phyloP scores from a whole-genome alignment of 1,140 invertebrate genomes.

The Dinoponera quadriceps region DNA sequence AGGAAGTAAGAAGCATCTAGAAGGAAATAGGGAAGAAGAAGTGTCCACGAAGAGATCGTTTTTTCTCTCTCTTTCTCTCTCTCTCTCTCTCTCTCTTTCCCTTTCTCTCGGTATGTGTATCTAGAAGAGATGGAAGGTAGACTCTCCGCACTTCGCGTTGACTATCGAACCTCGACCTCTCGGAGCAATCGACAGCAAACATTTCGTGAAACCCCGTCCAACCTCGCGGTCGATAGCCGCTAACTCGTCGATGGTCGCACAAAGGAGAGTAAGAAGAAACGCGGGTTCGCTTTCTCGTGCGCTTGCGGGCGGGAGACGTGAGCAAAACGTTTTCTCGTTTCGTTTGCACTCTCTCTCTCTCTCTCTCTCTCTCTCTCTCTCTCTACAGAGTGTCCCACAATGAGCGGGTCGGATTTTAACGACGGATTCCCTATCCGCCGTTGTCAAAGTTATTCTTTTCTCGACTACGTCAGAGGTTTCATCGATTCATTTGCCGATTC shows the following conservation, averaged over 20 bases:
- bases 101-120: background rate
- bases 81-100: background rate
- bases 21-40: background rate
- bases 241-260: slow-evolving; percentile 28
- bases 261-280: slow-evolving; percentile 64
- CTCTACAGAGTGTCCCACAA: background rate
- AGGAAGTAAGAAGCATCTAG: background rate
- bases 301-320: background rate
- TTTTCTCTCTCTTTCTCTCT: slow-evolving; percentile 16
- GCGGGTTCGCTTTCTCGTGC: slow-evolving; percentile 71
- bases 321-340: slow-evolving; percentile 25
- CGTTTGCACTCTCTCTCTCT: slow-evolving; percentile 3
- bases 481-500: background rate
- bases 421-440: background rate
- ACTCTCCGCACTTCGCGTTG: slow-evolving; percentile 43
- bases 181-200: slow-evolving; percentile 64
- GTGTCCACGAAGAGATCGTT: slow-evolving; percentile 15
- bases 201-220: slow-evolving; percentile 58
- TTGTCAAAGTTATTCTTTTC: background rate
- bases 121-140: slow-evolving; percentile 17
- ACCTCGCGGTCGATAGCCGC: slow-evolving; percentile 34
- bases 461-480: background rate
- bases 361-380: background rate
- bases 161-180: slow-evolving; percentile 38
- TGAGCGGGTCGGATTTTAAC: slow-evolving; percentile 15